phyloP scores from a whole-genome alignment of 2,113 vertebrate species.

The Donacobius atricapilla region DNA sequence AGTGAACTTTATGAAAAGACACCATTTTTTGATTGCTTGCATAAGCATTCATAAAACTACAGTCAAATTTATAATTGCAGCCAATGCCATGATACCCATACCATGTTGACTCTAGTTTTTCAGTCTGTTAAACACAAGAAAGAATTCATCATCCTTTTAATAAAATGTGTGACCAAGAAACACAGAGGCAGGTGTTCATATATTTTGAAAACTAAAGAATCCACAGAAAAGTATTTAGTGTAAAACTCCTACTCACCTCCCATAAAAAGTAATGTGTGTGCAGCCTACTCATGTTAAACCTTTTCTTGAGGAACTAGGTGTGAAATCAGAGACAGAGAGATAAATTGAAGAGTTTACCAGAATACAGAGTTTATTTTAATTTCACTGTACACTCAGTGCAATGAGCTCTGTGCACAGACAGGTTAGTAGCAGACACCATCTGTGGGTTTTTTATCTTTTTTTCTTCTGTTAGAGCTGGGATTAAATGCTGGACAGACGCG shows the following conservation, averaged over 20 bases:
- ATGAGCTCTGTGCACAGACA: background rate
- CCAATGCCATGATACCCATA: background rate
- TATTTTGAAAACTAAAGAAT: background rate
- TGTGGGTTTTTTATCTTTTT: background rate
- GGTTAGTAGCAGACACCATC: background rate
- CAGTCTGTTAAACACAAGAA: slow-evolving; percentile 9
- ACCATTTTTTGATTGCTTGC: background rate
- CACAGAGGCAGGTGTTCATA: background rate
- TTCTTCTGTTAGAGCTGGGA: background rate
- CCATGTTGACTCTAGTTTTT: background rate
- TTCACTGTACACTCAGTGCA: background rate
- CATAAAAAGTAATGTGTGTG: background rate
- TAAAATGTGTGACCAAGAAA: slow-evolving; percentile 1
- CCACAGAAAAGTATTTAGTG: background rate
- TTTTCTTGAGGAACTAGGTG: background rate
- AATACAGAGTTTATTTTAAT: background rate
- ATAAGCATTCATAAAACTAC: background rate
- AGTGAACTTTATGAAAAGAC: background rate
- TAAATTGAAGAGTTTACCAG: background rate
- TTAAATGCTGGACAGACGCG: background rate
- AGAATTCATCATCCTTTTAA: slow-evolving; percentile 18
- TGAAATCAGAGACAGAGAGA: background rate
- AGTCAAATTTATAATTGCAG: background rate
- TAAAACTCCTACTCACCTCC: slow-evolving; percentile 7
- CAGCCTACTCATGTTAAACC: background rate